Percentiles rank a stretch among this genome's conserved stretches.
Conservation (phyloP, 2,888 invertebrate species). For the Loripinus fragilis region DNA sequence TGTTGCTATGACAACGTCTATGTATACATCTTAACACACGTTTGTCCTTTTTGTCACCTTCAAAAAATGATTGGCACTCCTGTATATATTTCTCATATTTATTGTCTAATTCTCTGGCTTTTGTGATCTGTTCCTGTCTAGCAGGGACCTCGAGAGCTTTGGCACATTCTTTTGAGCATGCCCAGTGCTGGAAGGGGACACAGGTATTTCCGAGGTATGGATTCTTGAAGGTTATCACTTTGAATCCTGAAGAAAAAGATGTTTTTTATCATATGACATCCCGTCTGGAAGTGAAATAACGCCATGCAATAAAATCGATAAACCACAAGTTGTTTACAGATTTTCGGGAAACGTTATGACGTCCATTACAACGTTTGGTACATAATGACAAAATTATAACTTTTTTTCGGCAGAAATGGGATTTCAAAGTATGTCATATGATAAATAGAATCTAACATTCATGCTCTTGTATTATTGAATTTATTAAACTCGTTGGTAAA, state of each 20-base stretch:
- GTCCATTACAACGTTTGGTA: too few species aligned
- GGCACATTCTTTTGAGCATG: slow-evolving; percentile 84
- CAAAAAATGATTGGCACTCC: slow-evolving; percentile 71
- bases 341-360: too few species aligned
- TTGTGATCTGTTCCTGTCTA: slow-evolving; percentile 81
- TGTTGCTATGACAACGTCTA: not conserved
- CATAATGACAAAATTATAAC: too few species aligned
- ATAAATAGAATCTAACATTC: too few species aligned
- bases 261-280: too few species aligned
- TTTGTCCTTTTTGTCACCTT: slow-evolving; percentile 29
- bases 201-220: slow-evolving; percentile 85
- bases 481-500: too few species aligned
- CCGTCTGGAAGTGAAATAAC: too few species aligned
- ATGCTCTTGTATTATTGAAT: too few species aligned
- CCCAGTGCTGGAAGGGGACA: slow-evolving; percentile 85
- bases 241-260: slow-evolving; percentile 84
- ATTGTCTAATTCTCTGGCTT: slow-evolving; percentile 81
- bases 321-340: too few species aligned
- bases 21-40: not conserved
- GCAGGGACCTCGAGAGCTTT: slow-evolving; percentile 84
- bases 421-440: too few species aligned
- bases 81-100: slow-evolving; percentile 80
- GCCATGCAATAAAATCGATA: too few species aligned
- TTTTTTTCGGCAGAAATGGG: too few species aligned
- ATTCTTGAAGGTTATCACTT: slow-evolving; percentile 84